These are phyloP conservation scores for Oxytorus armatus DNA, from an alignment of 2,888 invertebrate genomes.

Conservation along the genomic window DNA sequence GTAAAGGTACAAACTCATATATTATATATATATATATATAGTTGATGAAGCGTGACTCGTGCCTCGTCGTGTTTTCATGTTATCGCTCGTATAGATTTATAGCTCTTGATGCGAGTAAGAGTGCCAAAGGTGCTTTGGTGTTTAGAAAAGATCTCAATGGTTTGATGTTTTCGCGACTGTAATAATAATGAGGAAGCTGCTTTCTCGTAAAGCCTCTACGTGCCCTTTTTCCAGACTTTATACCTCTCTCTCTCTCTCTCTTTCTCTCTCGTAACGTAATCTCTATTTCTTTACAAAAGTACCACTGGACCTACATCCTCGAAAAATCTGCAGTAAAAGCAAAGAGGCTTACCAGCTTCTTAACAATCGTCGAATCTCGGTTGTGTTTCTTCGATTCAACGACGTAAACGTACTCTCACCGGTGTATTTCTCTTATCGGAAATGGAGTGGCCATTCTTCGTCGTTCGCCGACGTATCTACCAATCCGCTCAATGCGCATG, in stretches of 20 bases:
- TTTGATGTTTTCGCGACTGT: too few relatives aligned
- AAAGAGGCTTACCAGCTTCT: conserved; percentile 27
- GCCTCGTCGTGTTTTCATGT: too few relatives aligned
- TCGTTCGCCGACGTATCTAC: conserved; percentile 12
- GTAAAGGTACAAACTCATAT: too few relatives aligned
- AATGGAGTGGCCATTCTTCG: conserved; percentile 9
- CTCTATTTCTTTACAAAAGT: not conserved
- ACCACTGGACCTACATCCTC: conserved; percentile 3
- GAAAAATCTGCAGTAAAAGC: not conserved
- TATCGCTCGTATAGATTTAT: too few relatives aligned
- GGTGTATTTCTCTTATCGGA: conserved; percentile 28
- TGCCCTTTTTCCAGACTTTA: not conserved
- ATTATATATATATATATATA: too few relatives aligned
- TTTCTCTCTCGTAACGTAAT: conserved; percentile 3
- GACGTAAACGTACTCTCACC: conserved; percentile 15
- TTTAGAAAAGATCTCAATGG: too few relatives aligned
- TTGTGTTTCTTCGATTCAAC: conserved; percentile 9
- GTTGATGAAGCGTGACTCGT: too few relatives aligned
- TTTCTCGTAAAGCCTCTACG: not conserved
- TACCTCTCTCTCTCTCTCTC: conserved; percentile 1
- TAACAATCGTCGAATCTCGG: conserved; percentile 32
- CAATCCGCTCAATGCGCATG: not conserved
- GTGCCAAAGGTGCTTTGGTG: too few relatives aligned
- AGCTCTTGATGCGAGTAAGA: too few relatives aligned
- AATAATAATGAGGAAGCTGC: too few relatives aligned